phyloP scores from a whole-genome alignment of 2,888 invertebrate species.

The Drosophila mimetica region DNA sequence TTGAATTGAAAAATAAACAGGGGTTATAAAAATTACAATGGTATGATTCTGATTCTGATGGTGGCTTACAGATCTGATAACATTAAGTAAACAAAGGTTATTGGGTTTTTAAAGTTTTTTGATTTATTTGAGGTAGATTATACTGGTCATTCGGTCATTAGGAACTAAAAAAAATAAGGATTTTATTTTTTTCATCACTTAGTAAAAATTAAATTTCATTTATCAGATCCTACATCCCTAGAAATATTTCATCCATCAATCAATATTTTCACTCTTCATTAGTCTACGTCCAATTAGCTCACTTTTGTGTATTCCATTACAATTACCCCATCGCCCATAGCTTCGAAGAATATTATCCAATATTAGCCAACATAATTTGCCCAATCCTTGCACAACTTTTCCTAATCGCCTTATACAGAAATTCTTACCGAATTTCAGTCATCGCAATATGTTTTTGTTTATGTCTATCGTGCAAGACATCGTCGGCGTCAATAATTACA shows the following conservation, averaged over 20 bases:
- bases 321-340: conserved; percentile 4
- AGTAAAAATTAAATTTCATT: not conserved
- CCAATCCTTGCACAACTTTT: conserved; percentile 35
- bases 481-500: conserved; percentile 36
- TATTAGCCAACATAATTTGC: conserved; percentile 24
- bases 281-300: conserved; percentile 4
- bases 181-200: too few species aligned
- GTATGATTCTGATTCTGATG: conserved; percentile 5
- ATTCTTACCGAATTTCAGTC: conserved; percentile 17
- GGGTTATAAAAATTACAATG: not conserved
- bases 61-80: not conserved
- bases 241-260: not conserved
- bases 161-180: too few species aligned
- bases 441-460: conserved; percentile 32
- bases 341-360: conserved; percentile 15
- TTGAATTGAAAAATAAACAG: conserved; percentile 2
- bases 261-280: not conserved
- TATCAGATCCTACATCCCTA: not conserved
- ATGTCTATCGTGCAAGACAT: conserved; percentile 17
- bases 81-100: not conserved
- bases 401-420: conserved; percentile 23
- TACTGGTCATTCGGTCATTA: not conserved
- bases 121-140: not conserved
- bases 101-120: not conserved
- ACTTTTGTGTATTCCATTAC: not conserved